Conservation (phyloP, 2,888 invertebrate genomes). For the Acleris cristana region DNA sequence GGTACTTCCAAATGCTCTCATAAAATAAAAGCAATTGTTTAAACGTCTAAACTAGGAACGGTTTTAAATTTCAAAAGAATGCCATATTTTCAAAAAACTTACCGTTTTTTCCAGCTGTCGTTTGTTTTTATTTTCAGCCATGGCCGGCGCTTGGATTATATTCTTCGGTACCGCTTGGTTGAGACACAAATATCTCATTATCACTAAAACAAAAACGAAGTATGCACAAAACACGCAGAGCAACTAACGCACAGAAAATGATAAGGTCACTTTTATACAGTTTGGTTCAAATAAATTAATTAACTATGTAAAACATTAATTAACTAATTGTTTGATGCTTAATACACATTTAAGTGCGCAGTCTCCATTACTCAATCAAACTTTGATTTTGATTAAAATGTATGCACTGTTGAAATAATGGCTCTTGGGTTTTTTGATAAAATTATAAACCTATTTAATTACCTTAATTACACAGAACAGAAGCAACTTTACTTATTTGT, state of each 20-base stretch:
- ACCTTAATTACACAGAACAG: background rate
- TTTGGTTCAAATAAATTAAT: constrained; percentile 57
- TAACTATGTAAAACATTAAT: constrained; percentile 56
- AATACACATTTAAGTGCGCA: constrained; percentile 43
- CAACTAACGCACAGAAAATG: constrained; percentile 49
- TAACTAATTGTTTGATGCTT: constrained; percentile 58
- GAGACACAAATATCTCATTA: constrained; percentile 19
- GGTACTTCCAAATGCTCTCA: too few relatives aligned
- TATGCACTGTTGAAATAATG: background rate
- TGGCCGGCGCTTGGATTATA: background rate
- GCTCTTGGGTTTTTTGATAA: too few relatives aligned
- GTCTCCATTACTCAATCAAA: constrained; percentile 30
- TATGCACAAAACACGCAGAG: constrained; percentile 16
- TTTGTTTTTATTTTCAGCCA: constrained; percentile 11
- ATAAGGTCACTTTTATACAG: constrained; percentile 59
- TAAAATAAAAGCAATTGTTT: too few relatives aligned
- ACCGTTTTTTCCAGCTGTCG: constrained; percentile 41
- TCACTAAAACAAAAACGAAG: constrained; percentile 24
- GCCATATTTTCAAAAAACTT: constrained; percentile 26
- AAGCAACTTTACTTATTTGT: background rate
- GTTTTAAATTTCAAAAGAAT: too few relatives aligned
- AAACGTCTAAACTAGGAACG: too few relatives aligned
- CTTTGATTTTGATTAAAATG: constrained; percentile 3
- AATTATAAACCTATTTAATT: background rate
- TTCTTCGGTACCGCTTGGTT: constrained; percentile 4